These are phyloP conservation scores for Brachyistius frenatus DNA, from an alignment of 2,113 vertebrate species.

Conservation along the genomic window DNA sequence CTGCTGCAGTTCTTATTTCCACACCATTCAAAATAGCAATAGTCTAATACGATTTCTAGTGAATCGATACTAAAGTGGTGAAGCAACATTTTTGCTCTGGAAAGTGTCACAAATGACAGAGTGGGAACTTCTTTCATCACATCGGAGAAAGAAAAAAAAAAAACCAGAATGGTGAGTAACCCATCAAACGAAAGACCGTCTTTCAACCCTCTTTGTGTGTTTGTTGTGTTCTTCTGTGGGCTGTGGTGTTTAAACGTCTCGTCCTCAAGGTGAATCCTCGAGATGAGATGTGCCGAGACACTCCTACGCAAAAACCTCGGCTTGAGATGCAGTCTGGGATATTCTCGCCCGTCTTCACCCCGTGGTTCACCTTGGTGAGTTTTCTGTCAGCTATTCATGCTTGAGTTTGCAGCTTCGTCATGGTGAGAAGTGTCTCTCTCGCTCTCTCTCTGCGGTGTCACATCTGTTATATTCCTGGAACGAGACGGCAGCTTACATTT, in stretches of 20 bases:
- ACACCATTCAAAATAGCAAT: background rate
- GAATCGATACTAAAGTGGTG: background rate
- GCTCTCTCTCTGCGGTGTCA: constrained; percentile 27
- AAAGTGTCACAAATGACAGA: background rate
- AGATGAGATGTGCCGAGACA: constrained; percentile 24
- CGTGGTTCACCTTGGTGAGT: constrained; percentile 45
- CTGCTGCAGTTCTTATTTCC: constrained; percentile 21
- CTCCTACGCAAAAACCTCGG: constrained; percentile 27
- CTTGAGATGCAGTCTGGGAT: constrained; percentile 49
- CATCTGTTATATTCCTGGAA: constrained; percentile 41
- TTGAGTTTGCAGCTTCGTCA: background rate
- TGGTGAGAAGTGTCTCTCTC: constrained; percentile 5
- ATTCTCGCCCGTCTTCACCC: constrained; percentile 37
- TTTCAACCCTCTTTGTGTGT: background rate
- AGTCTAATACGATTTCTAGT: background rate
- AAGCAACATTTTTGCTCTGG: background rate
- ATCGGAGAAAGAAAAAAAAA: too few relatives aligned
- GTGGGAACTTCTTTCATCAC: background rate
- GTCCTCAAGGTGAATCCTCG: constrained; percentile 1
- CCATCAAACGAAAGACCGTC: too few relatives aligned
- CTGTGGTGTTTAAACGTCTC: background rate
- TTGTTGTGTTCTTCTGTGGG: background rate
- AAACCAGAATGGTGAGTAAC: too few relatives aligned
- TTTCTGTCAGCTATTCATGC: background rate
- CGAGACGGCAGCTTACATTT: constrained; percentile 3